Evolutionary conservation across 2,797 vertebrate genomes (phyloP).

Genomic region (Rhinogobio ventralis): DNA sequence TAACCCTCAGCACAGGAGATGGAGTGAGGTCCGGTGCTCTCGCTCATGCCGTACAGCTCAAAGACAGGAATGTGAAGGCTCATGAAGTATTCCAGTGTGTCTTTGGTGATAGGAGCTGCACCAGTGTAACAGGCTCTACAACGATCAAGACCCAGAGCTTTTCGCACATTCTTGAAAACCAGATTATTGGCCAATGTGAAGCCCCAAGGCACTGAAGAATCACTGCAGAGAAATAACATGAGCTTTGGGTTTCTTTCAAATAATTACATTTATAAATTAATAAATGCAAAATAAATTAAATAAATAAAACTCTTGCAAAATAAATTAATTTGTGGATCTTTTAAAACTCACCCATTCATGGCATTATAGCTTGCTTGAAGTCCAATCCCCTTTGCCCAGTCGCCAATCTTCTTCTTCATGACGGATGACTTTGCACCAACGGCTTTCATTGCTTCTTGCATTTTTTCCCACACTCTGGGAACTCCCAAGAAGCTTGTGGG

Average conservation of each 20-base stretch:
- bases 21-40: conserved; percentile 80
- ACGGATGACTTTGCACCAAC: conserved; percentile 71
- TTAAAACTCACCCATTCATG: conserved; percentile 77
- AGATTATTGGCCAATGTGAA: conserved; percentile 77
- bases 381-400: conserved; percentile 80
- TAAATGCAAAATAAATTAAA: too few species aligned
- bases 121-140: conserved; percentile 75
- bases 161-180: conserved; percentile 80
- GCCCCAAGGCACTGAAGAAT: conserved; percentile 79
- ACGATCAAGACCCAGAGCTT: conserved; percentile 77
- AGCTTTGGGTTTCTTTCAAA: background rate
- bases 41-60: conserved; percentile 85
- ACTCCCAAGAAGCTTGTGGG: conserved; percentile 82
- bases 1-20: conserved; percentile 64
- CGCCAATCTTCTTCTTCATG: conserved; percentile 71
- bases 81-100: conserved; percentile 84
- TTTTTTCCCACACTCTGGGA: conserved; percentile 86
- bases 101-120: conserved; percentile 82
- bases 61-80: conserved; percentile 78
- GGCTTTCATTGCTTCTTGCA: conserved; percentile 81
- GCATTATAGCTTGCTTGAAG: conserved; percentile 78
- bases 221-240: conserved; percentile 64
- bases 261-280: background rate
- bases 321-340: background rate
- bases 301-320: too few species aligned